These are phyloP conservation scores for Cosmia trapezina DNA, from an alignment of 2,888 invertebrate species.

Conservation along the genomic window DNA sequence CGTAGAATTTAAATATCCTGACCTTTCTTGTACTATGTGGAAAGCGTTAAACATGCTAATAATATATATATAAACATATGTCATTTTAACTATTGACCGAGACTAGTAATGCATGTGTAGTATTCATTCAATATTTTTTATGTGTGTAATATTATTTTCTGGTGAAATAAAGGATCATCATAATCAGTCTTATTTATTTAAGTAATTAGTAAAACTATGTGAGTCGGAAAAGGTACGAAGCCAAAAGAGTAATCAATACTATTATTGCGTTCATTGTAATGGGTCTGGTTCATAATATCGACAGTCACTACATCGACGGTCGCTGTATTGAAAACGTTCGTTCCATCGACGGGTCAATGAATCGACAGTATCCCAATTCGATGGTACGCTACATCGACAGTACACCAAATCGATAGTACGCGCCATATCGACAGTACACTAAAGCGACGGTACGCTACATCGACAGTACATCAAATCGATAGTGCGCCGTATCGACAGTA, in stretches of 20 bases:
- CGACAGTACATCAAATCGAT: no score
- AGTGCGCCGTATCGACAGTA: no score
- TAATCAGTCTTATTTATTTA: constrained; percentile 37
- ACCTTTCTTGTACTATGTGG: constrained; percentile 30
- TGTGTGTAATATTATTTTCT: constrained; percentile 62
- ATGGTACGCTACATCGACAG: no score
- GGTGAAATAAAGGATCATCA: constrained; percentile 64
- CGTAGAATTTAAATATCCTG: constrained; percentile 29
- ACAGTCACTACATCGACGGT: no score
- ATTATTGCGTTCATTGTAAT: neutral
- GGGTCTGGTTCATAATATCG: no score
- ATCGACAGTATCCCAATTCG: no score
- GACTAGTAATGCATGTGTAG: constrained; percentile 48
- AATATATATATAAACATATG: neutral
- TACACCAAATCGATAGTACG: no score
- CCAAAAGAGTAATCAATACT: neutral
- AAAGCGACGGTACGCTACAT: no score
- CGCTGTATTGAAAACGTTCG: no score
- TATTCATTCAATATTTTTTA: constrained; percentile 45
- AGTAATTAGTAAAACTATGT: neutral
- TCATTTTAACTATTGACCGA: constrained; percentile 12
- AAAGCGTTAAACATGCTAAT: constrained; percentile 15
- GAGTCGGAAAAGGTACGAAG: neutral
- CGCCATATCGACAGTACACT: no score
- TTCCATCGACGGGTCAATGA: no score